phyloP scores from a whole-genome alignment of 2,888 invertebrate species.

The Malacosoma neustria region DNA sequence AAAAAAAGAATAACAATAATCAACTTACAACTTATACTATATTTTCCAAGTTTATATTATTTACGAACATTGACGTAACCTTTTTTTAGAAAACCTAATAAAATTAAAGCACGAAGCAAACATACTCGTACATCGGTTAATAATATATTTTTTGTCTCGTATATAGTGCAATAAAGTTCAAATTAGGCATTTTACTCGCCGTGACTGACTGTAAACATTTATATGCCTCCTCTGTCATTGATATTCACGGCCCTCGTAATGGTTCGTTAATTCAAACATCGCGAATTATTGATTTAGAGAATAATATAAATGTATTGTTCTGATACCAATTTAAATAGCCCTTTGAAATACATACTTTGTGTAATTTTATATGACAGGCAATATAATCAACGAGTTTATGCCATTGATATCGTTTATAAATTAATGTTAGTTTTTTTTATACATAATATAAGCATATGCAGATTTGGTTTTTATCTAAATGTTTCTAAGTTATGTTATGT shows the following conservation, averaged over 20 bases:
- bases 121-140: no score
- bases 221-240: conserved; percentile 37
- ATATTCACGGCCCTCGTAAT: conserved; percentile 41
- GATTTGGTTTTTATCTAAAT: no score
- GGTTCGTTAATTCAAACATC: conserved; percentile 46
- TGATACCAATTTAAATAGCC: conserved; percentile 9
- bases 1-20: no score
- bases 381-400: conserved; percentile 7
- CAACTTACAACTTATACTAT: no score
- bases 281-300: conserved; percentile 30
- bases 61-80: no score
- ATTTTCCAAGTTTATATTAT: no score
- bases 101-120: no score
- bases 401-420: no score
- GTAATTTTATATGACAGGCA: background rate
- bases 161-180: conserved; percentile 26
- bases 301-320: conserved; percentile 25
- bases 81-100: no score
- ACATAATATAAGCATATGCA: no score
- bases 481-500: no score
- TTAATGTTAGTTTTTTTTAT: no score
- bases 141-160: conserved; percentile 12
- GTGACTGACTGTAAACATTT: conserved; percentile 25
- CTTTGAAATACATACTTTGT: background rate
- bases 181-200: conserved; percentile 20